Evolutionary conservation across 2,113 vertebrate species (phyloP).

Genomic region (Micronycteris hirsuta): DNA sequence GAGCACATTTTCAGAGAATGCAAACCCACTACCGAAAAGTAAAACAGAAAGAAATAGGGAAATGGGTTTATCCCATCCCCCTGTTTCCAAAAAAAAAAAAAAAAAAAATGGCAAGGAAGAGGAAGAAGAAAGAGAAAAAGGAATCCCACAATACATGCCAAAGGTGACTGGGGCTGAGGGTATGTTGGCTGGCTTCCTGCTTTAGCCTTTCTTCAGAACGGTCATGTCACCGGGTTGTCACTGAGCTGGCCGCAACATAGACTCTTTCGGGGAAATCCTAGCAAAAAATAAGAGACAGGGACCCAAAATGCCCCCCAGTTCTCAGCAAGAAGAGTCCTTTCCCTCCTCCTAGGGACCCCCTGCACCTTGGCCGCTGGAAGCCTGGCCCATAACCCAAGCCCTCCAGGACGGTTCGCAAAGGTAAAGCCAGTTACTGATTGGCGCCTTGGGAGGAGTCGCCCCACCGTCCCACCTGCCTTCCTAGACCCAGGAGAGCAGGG

Average conservation of each 20-base stretch:
- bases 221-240: conserved; percentile 5
- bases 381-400: not conserved
- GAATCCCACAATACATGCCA: not conserved
- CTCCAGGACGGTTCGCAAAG: not conserved
- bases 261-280: not conserved
- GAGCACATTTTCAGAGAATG: conserved; percentile 2
- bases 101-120: no score
- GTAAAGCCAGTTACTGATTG: conserved; percentile 53
- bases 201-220: not conserved
- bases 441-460: not conserved
- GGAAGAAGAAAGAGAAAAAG: no score
- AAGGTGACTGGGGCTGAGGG: not conserved
- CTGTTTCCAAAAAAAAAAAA: no score
- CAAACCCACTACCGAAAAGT: not conserved
- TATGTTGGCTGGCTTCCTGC: not conserved
- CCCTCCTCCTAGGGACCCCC: not conserved
- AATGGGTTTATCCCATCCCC: not conserved
- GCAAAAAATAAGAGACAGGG: not conserved
- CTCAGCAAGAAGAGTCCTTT: not conserved
- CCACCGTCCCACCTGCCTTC: not conserved
- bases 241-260: not conserved
- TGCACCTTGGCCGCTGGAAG: not conserved
- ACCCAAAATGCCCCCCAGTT: not conserved
- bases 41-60: not conserved
- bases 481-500: conserved; percentile 4